Percentiles rank a stretch among this genome's conserved stretches.
phyloP scores from a whole-genome alignment of 2,888 invertebrate species.

The Pristionchus maxplancki region DNA sequence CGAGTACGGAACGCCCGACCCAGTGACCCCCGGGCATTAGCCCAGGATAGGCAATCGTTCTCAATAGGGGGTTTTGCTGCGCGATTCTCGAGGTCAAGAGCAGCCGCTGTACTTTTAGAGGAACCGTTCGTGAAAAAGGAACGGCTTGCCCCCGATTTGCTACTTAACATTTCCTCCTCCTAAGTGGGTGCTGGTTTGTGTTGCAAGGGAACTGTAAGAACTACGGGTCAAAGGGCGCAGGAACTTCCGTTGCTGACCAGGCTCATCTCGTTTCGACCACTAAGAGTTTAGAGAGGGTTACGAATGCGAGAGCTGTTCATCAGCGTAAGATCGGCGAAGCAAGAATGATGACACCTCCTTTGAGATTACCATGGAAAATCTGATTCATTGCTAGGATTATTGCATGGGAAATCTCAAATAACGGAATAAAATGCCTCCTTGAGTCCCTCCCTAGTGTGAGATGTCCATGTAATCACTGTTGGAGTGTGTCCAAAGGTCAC shows the following conservation, averaged over 20 bases:
- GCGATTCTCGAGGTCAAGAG: slow-evolving; percentile 9
- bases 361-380: no score
- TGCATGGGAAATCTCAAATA: no score
- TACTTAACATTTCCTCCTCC: neutral
- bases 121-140: slow-evolving; percentile 28
- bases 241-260: neutral
- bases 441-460: no score
- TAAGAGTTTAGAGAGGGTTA: no score
- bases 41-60: neutral
- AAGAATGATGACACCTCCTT: no score
- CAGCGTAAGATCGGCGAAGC: no score
- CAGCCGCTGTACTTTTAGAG: slow-evolving; percentile 4
- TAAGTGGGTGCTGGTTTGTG: neutral
- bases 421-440: no score
- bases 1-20: neutral
- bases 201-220: slow-evolving; percentile 28
- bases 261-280: neutral
- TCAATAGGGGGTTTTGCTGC: neutral
- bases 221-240: neutral
- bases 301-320: no score
- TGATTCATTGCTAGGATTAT: no score
- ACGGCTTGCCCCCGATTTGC: neutral
- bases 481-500: neutral
- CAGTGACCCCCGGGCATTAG: neutral
- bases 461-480: no score